phyloP scores from a whole-genome alignment of 2,113 vertebrate species.

The Gobiocypris rarus region DNA sequence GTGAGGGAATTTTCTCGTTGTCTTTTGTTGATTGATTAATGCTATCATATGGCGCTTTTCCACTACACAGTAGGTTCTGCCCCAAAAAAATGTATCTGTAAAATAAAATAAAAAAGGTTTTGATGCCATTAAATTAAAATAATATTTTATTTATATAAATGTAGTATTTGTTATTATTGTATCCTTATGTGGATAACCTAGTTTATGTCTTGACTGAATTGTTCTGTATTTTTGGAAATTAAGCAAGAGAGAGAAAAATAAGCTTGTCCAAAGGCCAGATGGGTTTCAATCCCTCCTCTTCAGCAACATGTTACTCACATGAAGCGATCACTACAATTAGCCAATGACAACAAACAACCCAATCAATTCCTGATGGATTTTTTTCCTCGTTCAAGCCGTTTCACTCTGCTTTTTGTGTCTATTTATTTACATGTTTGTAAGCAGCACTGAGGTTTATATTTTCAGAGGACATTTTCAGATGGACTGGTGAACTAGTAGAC shows the following conservation, averaged over 20 bases:
- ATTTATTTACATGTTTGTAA: background rate
- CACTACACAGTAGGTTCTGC: too few species aligned
- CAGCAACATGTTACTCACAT: background rate
- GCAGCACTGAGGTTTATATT: background rate
- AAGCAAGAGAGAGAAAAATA: background rate
- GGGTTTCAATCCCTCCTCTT: background rate
- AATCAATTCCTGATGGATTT: too few species aligned
- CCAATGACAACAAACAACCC: background rate
- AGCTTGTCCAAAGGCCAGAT: background rate
- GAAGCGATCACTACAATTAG: background rate
- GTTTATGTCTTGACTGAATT: background rate
- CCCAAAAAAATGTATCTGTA: too few species aligned
- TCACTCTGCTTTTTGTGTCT: background rate
- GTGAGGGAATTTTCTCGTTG: too few species aligned
- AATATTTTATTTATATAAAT: too few species aligned
- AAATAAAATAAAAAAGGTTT: too few species aligned
- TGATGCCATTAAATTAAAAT: too few species aligned
- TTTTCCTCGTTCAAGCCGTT: too few species aligned
- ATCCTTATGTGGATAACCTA: too few species aligned
- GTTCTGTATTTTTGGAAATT: background rate
- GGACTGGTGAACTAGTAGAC: background rate
- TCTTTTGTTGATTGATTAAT: too few species aligned
- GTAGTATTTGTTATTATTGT: too few species aligned
- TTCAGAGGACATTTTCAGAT: background rate
- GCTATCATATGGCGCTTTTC: too few species aligned